phyloP scores from a whole-genome alignment of 2,888 invertebrate species.

The Platypus cylindrus region DNA sequence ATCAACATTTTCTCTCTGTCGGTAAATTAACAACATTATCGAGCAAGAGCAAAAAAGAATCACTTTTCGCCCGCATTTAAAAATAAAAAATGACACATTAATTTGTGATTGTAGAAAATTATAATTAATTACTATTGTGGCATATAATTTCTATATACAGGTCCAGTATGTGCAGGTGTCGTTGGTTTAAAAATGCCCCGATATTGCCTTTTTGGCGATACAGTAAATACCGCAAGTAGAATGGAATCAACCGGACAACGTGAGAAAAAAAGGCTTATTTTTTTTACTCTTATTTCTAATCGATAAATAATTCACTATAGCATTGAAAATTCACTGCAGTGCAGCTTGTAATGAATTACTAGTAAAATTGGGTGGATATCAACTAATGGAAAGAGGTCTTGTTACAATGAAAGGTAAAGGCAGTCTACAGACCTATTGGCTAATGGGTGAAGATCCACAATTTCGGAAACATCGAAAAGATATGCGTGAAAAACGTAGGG shows the following conservation, averaged over 20 bases:
- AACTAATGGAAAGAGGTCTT: constrained; percentile 60
- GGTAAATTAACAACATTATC: too few relatives aligned
- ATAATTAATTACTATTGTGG: too few relatives aligned
- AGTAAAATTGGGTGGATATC: constrained; percentile 62
- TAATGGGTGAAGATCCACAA: constrained; percentile 59
- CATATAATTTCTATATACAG: too few relatives aligned
- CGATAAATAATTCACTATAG: too few relatives aligned
- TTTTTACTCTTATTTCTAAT: too few relatives aligned
- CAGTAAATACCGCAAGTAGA: constrained; percentile 80
- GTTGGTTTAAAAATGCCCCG: constrained; percentile 89
- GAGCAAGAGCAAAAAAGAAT: too few relatives aligned
- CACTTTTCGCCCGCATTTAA: too few relatives aligned
- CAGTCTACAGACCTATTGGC: constrained; percentile 72
- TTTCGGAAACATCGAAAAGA: constrained; percentile 44
- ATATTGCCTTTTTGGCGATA: constrained; percentile 86
- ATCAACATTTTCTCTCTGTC: too few relatives aligned
- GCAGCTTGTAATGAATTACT: constrained; percentile 55
- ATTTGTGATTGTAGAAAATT: too few relatives aligned
- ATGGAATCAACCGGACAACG: constrained; percentile 77
- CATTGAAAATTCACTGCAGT: constrained; percentile 75
- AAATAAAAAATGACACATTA: too few relatives aligned
- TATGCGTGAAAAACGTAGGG: constrained; percentile 39
- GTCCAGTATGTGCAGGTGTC: constrained; percentile 85
- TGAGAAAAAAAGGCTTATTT: constrained; percentile 34
- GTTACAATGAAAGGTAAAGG: constrained; percentile 77